phyloP scores from a whole-genome alignment of 2,113 vertebrate species.

The Struthidea cinerea region DNA sequence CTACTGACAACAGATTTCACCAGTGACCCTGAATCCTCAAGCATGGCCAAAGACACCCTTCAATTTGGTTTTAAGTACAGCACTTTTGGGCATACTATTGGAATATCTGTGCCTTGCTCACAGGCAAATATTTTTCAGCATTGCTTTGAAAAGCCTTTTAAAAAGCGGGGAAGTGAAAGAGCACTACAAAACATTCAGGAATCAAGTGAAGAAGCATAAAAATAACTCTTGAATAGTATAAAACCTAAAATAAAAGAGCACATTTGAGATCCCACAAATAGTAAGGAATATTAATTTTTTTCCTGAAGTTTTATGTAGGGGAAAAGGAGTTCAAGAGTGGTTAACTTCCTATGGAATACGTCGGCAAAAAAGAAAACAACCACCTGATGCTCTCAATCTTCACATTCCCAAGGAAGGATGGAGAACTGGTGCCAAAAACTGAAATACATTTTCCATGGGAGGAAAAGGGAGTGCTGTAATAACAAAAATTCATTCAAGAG shows the following conservation, averaged over 20 bases:
- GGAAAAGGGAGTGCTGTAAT: conserved; percentile 58
- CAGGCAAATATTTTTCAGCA: background rate
- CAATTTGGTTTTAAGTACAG: background rate
- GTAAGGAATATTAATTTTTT: background rate
- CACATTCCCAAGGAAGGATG: conserved; percentile 21
- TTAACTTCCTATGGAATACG: background rate
- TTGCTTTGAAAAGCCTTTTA: background rate
- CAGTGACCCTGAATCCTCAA: background rate
- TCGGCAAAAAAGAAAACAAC: background rate
- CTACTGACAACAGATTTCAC: background rate
- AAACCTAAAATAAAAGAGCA: background rate
- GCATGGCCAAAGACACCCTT: background rate
- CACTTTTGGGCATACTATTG: background rate
- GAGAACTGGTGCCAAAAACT: conserved; percentile 41
- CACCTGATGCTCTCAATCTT: background rate
- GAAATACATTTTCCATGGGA: conserved; percentile 63
- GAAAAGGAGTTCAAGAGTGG: background rate
- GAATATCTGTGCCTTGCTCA: background rate
- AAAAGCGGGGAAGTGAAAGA: background rate
- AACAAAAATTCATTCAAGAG: conserved; percentile 13
- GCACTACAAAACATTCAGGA: background rate
- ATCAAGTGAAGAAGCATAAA: background rate
- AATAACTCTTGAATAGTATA: background rate
- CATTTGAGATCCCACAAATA: background rate
- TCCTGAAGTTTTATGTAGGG: background rate